These are phyloP conservation scores for Zhuqinia jingwanae DNA, from an alignment of 2,888 invertebrate species.

Conservation along the genomic window DNA sequence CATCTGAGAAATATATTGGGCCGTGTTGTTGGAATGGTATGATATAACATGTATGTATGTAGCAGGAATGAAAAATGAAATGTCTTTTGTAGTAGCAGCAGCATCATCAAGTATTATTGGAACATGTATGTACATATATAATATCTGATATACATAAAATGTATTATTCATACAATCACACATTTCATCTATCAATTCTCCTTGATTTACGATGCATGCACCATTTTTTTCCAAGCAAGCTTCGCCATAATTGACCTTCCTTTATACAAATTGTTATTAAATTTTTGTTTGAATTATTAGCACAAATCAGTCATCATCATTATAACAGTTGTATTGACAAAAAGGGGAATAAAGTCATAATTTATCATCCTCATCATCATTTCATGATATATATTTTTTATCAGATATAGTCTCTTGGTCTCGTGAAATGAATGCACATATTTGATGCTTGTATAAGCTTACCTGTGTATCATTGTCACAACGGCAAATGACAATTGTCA, in stretches of 20 bases:
- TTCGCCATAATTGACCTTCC: constrained; percentile 50
- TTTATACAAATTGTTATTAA: constrained; percentile 29
- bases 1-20: too few relatives aligned
- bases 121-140: too few relatives aligned
- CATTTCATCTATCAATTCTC: not conserved
- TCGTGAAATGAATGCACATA: too few relatives aligned
- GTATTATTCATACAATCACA: not conserved
- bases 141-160: too few relatives aligned
- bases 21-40: too few relatives aligned
- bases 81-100: too few relatives aligned
- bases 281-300: constrained; percentile 20
- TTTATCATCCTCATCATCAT: not conserved
- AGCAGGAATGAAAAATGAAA: not conserved
- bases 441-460: not conserved
- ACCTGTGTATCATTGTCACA: constrained; percentile 69
- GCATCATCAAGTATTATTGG: too few relatives aligned
- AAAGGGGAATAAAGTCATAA: not conserved
- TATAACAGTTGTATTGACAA: too few relatives aligned
- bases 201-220: constrained; percentile 29
- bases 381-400: not conserved
- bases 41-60: too few relatives aligned
- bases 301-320: constrained; percentile 14
- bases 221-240: constrained; percentile 3
- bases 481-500: constrained; percentile 48
- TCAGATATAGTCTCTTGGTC: not conserved